A percentile compares a stretch with the other conserved stretches of the same genome.
phyloP scores from a whole-genome alignment of 2,113 vertebrate genomes.

The Leucoraja erinaceus region DNA sequence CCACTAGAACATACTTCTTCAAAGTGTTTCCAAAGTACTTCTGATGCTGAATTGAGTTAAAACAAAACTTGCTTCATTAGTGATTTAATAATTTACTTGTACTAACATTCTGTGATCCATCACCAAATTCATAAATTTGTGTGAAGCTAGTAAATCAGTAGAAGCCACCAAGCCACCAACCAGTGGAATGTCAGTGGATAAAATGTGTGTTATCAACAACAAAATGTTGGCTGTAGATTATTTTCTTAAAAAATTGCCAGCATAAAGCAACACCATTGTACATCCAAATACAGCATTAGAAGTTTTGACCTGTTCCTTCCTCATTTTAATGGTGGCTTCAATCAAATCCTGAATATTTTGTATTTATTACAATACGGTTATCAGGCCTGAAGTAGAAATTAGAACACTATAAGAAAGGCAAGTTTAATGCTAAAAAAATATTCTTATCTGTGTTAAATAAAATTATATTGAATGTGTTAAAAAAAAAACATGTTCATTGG shows the following conservation, averaged over 20 bases:
- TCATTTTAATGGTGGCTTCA: not conserved
- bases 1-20: too few species aligned
- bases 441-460: not conserved
- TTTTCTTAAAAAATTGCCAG: not conserved
- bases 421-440: not conserved
- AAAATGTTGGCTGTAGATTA: not conserved
- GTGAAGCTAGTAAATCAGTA: not conserved
- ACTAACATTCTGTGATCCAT: not conserved
- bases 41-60: too few species aligned
- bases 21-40: too few species aligned
- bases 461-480: not conserved
- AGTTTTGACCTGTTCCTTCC: not conserved
- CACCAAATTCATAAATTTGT: not conserved
- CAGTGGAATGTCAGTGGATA: not conserved
- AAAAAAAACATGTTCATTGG: not conserved
- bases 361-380: not conserved
- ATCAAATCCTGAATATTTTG: not conserved
- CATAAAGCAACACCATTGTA: not conserved
- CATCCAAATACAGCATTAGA: not conserved
- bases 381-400: not conserved
- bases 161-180: not conserved
- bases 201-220: not conserved
- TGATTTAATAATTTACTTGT: not conserved
- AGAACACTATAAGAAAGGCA: not conserved
- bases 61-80: not conserved